Base-by-base conservation (phyloP, 37 sponge, comb jelly and placozoan genomes). In the Chondrilla cf. caribensis region DNA sequence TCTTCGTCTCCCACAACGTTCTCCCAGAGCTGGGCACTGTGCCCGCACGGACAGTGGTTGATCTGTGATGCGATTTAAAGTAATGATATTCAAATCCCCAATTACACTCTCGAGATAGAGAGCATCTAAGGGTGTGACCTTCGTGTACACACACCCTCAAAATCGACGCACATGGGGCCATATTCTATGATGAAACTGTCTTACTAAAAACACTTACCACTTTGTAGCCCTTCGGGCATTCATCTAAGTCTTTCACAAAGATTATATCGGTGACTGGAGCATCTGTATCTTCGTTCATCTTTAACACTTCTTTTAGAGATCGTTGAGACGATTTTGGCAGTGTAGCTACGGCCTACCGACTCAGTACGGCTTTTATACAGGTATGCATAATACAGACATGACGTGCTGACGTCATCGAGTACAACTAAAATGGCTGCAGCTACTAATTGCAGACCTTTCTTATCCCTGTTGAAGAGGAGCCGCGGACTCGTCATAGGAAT, bases 11-110 rank as follows among this genome's bases (percentile, higher is more conserved):
- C 93, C 5, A 83, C 14, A 32, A 92, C 83, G 57, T 88, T 92
- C 84, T 88, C 89, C 93, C 93, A 92, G 44, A 92, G 84, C 66
- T 92, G 83, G 17, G 93, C 93, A 58, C 33, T 15, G 51, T 84
- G 87, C n/a, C 91, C 87, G 77, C 91, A 91, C 0, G 91, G 91
- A 81, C 85, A 84, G n/a, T 67, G 43, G 18, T 32, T 4, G 18
- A 91, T 58, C 91, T 91, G 62, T 15, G 7, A n/a, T n/a, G n/a
- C n/a, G n/a, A n/a, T n/a, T n/a, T n/a, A n/a, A n/a, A n/a, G n/a
- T n/a, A n/a, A n/a, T n/a, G n/a, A n/a, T n/a, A n/a, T n/a, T n/a
- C n/a, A n/a, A n/a, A n/a, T n/a, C n/a, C n/a, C n/a, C n/a, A n/a
- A n/a, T n/a, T n/a, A n/a, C n/a, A n/a, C n/a, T n/a, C n/a, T n/a